A percentile compares a stretch with the other conserved stretches of the same genome.
These are phyloP conservation scores for Drosophila quinaria DNA, from an alignment of 2,888 invertebrate genomes.

Conservation along the genomic window DNA sequence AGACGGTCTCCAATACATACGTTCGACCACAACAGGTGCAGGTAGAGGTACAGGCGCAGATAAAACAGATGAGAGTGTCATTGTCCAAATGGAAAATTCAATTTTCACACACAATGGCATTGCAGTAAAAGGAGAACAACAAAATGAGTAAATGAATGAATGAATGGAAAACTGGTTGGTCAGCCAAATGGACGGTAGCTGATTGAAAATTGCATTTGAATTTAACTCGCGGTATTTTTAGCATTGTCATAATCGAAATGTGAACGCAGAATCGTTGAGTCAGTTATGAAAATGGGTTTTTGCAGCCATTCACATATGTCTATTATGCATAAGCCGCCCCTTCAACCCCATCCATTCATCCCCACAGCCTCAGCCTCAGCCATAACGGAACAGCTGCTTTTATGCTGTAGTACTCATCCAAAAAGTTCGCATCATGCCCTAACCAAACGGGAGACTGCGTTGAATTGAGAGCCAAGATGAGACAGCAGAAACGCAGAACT, in stretches of 20 bases:
- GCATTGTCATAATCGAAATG: conserved; percentile 74
- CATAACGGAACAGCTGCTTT: conserved; percentile 72
- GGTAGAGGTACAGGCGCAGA: conserved; percentile 1
- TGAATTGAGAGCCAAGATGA: conserved; percentile 34
- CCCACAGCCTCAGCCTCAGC: conserved; percentile 10
- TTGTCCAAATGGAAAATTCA: conserved; percentile 64
- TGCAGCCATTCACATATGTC: conserved; percentile 49
- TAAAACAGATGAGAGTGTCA: conserved; percentile 10
- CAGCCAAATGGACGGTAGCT: conserved; percentile 27
- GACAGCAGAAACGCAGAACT: conserved; percentile 23
- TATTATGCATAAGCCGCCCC: conserved; percentile 67
- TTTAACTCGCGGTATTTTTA: conserved; percentile 66
- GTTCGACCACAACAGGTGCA: conserved; percentile 7
- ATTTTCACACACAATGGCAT: conserved; percentile 63
- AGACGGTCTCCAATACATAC: conserved; percentile 8
- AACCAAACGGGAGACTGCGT: conserved; percentile 15
- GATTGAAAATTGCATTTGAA: conserved; percentile 68
- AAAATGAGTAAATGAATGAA: background rate
- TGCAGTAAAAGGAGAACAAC: background rate
- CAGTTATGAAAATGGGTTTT: conserved; percentile 55
- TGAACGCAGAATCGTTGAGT: conserved; percentile 49
- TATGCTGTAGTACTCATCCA: conserved; percentile 48
- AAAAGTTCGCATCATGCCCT: conserved; percentile 58
- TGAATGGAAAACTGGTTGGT: conserved; percentile 39
- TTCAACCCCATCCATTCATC: background rate